Evolutionary conservation across 2,113 vertebrate genomes (phyloP).

Genomic region (Paradisaea rubra): DNA sequence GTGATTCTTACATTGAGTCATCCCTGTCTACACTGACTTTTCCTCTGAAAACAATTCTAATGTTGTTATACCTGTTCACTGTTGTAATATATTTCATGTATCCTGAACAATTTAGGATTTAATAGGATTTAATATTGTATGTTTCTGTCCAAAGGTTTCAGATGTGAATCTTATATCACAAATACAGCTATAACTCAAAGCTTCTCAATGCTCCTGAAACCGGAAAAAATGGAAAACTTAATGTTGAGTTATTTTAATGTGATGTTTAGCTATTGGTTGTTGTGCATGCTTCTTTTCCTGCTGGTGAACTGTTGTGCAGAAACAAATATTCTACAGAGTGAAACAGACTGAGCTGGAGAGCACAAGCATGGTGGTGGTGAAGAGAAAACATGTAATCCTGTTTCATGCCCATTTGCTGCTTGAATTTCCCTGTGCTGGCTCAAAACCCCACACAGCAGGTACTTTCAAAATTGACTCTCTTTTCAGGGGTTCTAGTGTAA

Average conservation of each 20-base stretch:
- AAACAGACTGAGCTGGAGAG: not conserved
- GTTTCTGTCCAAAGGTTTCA: not conserved
- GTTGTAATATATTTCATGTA: not conserved
- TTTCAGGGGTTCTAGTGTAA: not conserved
- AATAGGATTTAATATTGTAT: not conserved
- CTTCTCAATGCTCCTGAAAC: not conserved
- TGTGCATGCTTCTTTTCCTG: not conserved
- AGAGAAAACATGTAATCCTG: not conserved
- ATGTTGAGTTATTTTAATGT: not conserved
- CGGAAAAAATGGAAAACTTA: not conserved
- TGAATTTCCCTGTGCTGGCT: not conserved
- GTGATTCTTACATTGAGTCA: not conserved
- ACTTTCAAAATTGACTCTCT: not conserved
- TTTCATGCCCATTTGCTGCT: slow-evolving; percentile 8
- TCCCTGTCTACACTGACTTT: not conserved
- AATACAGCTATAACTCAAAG: not conserved
- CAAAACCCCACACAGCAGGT: not conserved
- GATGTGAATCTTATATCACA: not conserved
- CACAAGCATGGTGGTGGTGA: not conserved
- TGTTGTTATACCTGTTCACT: not conserved
- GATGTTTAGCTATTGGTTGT: not conserved
- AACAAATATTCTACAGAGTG: not conserved
- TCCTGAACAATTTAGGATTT: not conserved
- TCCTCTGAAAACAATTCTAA: not conserved
- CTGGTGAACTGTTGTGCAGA: not conserved